Base-by-base conservation (phyloP, 2,113 vertebrate species). In the Phalacrocorax pelagicus region DNA sequence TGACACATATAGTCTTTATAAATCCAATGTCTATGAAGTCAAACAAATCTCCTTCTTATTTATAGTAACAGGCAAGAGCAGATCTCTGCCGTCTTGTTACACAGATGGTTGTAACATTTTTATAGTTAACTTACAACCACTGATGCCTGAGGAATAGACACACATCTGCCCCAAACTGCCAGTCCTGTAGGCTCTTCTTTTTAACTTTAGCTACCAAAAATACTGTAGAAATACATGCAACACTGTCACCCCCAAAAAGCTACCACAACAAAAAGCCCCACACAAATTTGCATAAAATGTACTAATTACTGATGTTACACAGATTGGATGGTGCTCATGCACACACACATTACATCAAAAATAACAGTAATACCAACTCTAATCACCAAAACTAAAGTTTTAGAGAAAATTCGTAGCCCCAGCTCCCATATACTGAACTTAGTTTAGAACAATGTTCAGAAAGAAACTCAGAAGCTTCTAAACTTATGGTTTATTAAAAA, bases 101-200 rank as follows among this genome's bases (percentile, higher is more conserved):
- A 97, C 97, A 98, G 97, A 98, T 97, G 97, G 97, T 40, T 96
- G 83, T 92, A 97, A 97, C 92, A 79, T 97, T 98, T 98, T 97
- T 97, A 97, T 95, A 97, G 97, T 98, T 97, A 97, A 97, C 96
- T 97, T 97, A 97, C 91, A 98, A 96, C 97, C 96, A 98, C 95
- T 94, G 96, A 97, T 93, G 96, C 97, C 94, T 93, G 95, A 98
- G 97, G 97, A 97, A 96, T 85, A 96, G 94, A 95, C 66, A 94
- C 97, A 98, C 97, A 98, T 97, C 97, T 98, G 98, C 95, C 97
- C 78, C 26, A 94, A 96, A 98, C 85, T 97, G 97, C 96, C 97
- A 98, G 97, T 88, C 93, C 97, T 97, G 86, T 91, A 91, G 95
- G 92, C 94, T 97, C 92, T 97, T 81, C 95, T 93, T 97, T 97